phyloP scores from a whole-genome alignment of 2,888 invertebrate species.

The Drosophila kambysellisi region DNA sequence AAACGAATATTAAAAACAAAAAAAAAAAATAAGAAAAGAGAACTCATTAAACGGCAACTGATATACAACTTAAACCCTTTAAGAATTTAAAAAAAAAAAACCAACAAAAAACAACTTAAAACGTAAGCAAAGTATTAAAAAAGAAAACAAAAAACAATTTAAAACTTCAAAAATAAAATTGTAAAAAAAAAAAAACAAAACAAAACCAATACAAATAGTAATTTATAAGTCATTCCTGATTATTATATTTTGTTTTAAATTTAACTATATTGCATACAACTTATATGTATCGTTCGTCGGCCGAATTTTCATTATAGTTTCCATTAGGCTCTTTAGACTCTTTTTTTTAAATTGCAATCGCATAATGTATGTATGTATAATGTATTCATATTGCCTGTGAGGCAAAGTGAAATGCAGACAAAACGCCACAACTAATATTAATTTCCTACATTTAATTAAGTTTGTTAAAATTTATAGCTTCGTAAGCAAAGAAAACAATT shows the following conservation, averaged over 20 bases:
- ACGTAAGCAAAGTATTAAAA: slow-evolving; percentile 66
- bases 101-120: slow-evolving; percentile 21
- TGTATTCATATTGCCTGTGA: slow-evolving; percentile 61
- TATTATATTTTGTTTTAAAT: slow-evolving; percentile 51
- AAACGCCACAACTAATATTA: slow-evolving; percentile 76
- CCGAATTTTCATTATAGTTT: slow-evolving; percentile 20
- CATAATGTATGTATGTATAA: slow-evolving; percentile 34
- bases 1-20: slow-evolving; percentile 63
- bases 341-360: slow-evolving; percentile 6
- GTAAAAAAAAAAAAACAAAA: slow-evolving; percentile 36
- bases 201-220: slow-evolving; percentile 47
- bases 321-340: slow-evolving; percentile 7
- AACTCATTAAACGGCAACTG: slow-evolving; percentile 41
- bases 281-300: slow-evolving; percentile 19
- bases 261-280: slow-evolving; percentile 6
- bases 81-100: slow-evolving; percentile 36
- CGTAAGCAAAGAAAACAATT: slow-evolving; percentile 59
- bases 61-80: slow-evolving; percentile 31
- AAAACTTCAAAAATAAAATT: slow-evolving; percentile 15
- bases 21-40: slow-evolving; percentile 14
- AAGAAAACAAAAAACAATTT: slow-evolving; percentile 14
- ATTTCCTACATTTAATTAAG: slow-evolving; percentile 75
- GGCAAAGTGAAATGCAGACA: slow-evolving; percentile 48
- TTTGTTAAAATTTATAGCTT: slow-evolving; percentile 76
- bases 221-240: slow-evolving; percentile 74